Conservation (phyloP, 2,113 vertebrate genomes). For the Geococcyx californianus region DNA sequence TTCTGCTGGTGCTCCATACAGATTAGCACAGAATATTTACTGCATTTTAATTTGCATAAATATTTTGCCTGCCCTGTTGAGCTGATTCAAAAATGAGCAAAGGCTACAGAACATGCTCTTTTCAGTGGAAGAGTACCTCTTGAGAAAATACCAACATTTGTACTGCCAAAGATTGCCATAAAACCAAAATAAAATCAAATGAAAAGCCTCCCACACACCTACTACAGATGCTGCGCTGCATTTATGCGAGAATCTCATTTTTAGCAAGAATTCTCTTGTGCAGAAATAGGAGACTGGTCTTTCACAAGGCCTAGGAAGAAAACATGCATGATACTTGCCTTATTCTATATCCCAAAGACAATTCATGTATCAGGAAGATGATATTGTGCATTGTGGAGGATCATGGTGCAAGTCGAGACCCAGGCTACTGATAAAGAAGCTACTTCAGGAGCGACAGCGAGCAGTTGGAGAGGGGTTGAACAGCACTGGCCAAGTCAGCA, state of each 20-base stretch:
- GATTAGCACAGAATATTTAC: background rate
- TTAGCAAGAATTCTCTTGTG: background rate
- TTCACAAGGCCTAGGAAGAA: background rate
- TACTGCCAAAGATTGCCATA: background rate
- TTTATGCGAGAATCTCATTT: background rate
- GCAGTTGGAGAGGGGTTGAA: fast-evolving
- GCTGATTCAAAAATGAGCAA: background rate
- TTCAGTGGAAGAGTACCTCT: background rate
- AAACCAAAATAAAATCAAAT: background rate
- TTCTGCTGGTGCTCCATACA: background rate
- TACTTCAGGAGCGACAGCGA: background rate
- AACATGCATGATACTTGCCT: fast-evolving
- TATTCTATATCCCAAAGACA: background rate
- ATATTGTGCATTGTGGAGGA: background rate
- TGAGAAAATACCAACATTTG: background rate
- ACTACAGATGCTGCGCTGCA: background rate
- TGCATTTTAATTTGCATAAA: background rate
- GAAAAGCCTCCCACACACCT: background rate
- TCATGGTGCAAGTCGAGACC: background rate
- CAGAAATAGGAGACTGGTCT: background rate
- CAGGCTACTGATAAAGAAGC: background rate
- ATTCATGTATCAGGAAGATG: background rate
- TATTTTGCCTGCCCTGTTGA: background rate
- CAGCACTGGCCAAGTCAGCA: background rate
- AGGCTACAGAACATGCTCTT: background rate